Evolutionary conservation across 2,888 invertebrate species (phyloP), one percentile per base, ranked within the genome.

Genomic region (Strigamia transsilvanica): DNA sequence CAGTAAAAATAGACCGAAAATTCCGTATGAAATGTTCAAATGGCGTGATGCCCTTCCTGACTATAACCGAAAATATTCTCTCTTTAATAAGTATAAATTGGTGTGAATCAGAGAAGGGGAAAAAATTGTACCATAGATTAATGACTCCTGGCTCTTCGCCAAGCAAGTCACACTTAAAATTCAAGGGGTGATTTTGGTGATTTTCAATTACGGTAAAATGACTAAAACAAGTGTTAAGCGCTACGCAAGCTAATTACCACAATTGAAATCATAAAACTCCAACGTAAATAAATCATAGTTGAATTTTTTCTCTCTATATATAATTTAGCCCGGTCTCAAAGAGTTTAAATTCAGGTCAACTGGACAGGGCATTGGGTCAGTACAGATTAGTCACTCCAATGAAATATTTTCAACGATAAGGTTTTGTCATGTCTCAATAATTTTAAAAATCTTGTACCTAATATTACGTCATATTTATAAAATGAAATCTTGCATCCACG

Each of bases 61-160:
- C 4, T 42, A 42, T 42, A 61, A 61, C 7, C 61, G 21, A 18
- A 61, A 61, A 12, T 18, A 61, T 61, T 21, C 61, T 18, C 61
- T 21, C 61, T 61, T 61, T 61, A 61, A 61, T 21, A 61, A 61
- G 18, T 21, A 18, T 61, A 61, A 61, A 61, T 21, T 61, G 61
- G 18, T 61, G 4, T 61, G 61, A 61, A 61, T 61, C 61, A 61
- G 61, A 61, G 61, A 51, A 51, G 51, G 51, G 21, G 18, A 61
- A 61, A 21, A 61, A 61, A 61, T 5, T 61, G 61, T 12, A n/a
- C n/a, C n/a, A n/a, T n/a, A 18, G 61, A 61, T 61, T 61, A 61
- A 61, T 18, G 42, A 10, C 42, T 61, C n/a, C 61, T 61, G 61
- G 61, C 18, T 18, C 15, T 5, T 18, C 12, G 61, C 61, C 61